Conservation (phyloP, 2,797 vertebrate genomes). For the Macropus fuliginosus region DNA sequence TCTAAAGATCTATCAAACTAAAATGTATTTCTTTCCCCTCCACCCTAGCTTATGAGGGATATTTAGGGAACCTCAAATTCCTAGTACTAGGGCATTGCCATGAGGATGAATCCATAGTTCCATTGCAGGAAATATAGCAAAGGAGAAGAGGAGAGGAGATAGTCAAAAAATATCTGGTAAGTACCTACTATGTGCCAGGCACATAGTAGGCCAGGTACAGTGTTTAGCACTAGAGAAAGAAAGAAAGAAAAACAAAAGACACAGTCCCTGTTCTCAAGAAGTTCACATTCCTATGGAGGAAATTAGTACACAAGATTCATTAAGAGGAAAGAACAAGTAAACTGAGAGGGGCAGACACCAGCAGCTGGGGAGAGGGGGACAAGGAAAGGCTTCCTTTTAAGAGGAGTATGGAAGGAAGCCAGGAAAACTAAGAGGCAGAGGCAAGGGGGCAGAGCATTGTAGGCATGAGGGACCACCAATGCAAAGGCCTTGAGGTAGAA, state of each 20-base stretch:
- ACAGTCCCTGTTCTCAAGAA: background rate
- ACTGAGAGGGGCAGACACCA: background rate
- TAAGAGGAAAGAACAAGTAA: background rate
- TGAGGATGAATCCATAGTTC: background rate
- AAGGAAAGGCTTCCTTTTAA: background rate
- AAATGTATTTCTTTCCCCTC: background rate
- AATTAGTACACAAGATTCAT: background rate
- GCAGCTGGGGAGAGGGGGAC: rapidly evolving
- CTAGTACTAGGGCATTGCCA: background rate
- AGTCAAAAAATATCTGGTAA: background rate
- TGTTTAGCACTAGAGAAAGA: background rate
- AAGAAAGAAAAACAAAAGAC: background rate
- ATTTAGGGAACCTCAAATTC: background rate
- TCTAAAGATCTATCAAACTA: background rate
- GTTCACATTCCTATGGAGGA: background rate
- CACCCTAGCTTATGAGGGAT: too few species aligned
- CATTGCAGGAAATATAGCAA: background rate
- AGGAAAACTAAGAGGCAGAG: background rate
- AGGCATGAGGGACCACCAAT: too few species aligned
- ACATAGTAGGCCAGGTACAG: background rate
- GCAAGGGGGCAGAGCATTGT: background rate
- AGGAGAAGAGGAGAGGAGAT: background rate
- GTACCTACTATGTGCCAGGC: background rate
- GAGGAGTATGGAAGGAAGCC: background rate
- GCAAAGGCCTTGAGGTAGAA: too few species aligned